These are phyloP conservation scores for Neopipo cinnamomea DNA, from an alignment of 2,113 vertebrate species.

Conservation along the genomic window DNA sequence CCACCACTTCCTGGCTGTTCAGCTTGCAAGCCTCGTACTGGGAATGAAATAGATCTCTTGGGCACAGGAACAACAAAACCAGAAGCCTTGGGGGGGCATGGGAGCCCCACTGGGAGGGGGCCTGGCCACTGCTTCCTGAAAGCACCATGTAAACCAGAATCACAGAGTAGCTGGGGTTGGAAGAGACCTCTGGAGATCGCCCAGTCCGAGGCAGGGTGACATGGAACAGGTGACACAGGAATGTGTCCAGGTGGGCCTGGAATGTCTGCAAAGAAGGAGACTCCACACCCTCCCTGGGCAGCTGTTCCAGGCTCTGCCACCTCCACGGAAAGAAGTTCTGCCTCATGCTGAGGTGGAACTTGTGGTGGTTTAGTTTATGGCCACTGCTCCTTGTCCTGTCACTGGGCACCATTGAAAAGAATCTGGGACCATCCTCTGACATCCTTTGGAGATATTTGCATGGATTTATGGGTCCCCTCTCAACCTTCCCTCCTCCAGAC, in stretches of 20 bases:
- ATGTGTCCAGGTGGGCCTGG: neutral
- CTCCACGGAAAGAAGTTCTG: neutral
- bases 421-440: too few relatives aligned
- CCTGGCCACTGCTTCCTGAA: accelerated
- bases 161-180: accelerated
- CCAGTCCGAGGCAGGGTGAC: neutral
- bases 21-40: conserved; percentile 94
- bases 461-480: neutral
- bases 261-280: neutral
- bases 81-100: accelerated
- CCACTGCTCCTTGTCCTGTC: neutral
- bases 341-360: neutral
- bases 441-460: neutral
- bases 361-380: neutral
- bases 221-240: neutral
- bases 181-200: accelerated
- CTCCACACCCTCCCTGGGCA: neutral
- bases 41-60: accelerated
- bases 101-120: accelerated
- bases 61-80: accelerated
- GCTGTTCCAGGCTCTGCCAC: neutral
- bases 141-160: accelerated
- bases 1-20: conserved; percentile 92
- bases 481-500: neutral
- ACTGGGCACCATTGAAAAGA: neutral